Evolutionary conservation across 92 coral and sea anemone species (phyloP).

Genomic region (Siderastrea radians): DNA sequence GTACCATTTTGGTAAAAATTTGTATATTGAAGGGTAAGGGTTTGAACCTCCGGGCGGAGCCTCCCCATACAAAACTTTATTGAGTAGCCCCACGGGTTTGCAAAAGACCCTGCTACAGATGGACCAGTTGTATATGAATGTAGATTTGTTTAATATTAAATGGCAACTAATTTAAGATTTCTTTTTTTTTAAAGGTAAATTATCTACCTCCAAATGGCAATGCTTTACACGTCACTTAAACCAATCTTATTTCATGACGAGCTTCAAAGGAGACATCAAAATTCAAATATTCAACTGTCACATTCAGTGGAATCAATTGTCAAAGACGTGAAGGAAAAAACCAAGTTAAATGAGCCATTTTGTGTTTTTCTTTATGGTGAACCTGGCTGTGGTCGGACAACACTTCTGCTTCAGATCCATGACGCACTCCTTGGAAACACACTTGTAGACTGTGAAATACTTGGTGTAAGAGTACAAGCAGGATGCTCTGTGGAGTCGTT

Average conservation of each 20-base stretch:
- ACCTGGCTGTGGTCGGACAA: conserved; percentile 92
- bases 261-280: background rate
- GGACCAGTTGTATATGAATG: no score
- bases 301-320: conserved; percentile 8
- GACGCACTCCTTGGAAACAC: conserved; percentile 40
- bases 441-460: conserved; percentile 53
- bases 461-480: conserved; percentile 58
- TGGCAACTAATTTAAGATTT: background rate
- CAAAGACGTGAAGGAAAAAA: background rate
- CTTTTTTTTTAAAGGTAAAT: background rate
- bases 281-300: conserved; percentile 2
- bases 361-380: conserved; percentile 67
- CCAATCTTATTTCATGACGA: background rate
- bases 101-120: no score
- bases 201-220: background rate
- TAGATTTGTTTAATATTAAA: no score
- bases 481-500: conserved; percentile 66
- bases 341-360: background rate
- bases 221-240: conserved; percentile 27
- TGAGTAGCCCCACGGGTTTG: no score
- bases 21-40: no score
- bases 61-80: no score
- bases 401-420: conserved; percentile 73
- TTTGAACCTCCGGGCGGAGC: no score
- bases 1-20: no score